Conservation (phyloP, 2,113 vertebrate genomes). For the Carlito syrichta region DNA sequence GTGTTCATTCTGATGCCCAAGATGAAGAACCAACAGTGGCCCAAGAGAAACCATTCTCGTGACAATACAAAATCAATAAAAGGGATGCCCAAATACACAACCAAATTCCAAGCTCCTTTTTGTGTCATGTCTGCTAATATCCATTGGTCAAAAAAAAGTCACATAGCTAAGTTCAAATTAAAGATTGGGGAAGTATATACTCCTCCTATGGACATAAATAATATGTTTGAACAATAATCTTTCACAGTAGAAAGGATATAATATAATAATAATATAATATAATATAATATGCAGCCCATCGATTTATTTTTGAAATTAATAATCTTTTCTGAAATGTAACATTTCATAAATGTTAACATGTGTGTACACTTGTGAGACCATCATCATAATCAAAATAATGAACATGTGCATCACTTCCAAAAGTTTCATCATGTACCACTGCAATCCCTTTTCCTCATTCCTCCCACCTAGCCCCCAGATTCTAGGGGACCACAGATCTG, state of each 20-base stretch:
- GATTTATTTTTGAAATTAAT: slow-evolving; percentile 10
- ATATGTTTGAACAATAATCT: not conserved
- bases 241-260: not conserved
- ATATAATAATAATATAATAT: not conserved
- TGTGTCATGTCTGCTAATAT: not conserved
- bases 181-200: not conserved
- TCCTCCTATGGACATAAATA: not conserved
- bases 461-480: not conserved
- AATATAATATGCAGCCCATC: not conserved
- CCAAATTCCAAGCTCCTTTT: not conserved
- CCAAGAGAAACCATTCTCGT: not conserved
- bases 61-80: not conserved
- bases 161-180: not conserved
- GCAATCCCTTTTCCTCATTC: not conserved
- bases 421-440: not conserved
- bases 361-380: not conserved
- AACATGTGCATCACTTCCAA: not conserved
- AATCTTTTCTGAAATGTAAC: not conserved
- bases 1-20: not conserved
- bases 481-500: not conserved
- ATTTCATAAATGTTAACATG: not conserved
- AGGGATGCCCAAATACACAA: not conserved
- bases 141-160: not conserved
- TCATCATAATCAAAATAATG: not conserved
- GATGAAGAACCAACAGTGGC: not conserved